A percentile compares a stretch with the other conserved stretches of the same genome.
Conservation (phyloP, 2,888 invertebrate species). For the Mesodorylaimus sp. region DNA sequence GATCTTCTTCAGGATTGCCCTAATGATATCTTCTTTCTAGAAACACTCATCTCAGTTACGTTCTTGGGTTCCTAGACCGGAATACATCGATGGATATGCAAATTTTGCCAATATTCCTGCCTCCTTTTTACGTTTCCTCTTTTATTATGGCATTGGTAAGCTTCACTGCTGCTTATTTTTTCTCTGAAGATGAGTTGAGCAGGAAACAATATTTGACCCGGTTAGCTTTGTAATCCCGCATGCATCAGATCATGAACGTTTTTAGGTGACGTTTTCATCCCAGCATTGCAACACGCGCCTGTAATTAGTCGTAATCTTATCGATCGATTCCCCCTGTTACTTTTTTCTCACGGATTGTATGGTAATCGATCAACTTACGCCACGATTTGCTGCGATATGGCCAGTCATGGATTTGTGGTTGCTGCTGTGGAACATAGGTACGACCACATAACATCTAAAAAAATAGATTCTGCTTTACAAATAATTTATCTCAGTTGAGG, state of each 20-base stretch:
- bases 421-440: constrained; percentile 48
- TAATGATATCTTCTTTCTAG: constrained; percentile 29
- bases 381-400: constrained; percentile 43
- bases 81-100: constrained; percentile 40
- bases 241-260: background rate
- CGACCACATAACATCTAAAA: no score
- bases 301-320: constrained; percentile 18
- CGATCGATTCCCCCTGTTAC: constrained; percentile 38
- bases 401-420: constrained; percentile 47
- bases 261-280: constrained; percentile 38
- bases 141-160: constrained; percentile 23
- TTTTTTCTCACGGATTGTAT: constrained; percentile 49
- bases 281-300: constrained; percentile 39
- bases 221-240: background rate
- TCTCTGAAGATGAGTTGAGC: no score
- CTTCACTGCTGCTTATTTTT: no score
- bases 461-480: no score
- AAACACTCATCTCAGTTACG: constrained; percentile 38
- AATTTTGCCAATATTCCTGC: constrained; percentile 28
- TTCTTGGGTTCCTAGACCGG: constrained; percentile 41
- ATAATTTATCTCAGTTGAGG: no score
- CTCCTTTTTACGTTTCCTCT: constrained; percentile 19
- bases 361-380: constrained; percentile 45
- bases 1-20: no score
- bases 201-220: constrained; percentile 13